Percentiles rank a stretch among this genome's conserved stretches.
Evolutionary conservation across 1,140 invertebrate genomes (phyloP).

Genomic region (Heterodera carotae): DNA sequence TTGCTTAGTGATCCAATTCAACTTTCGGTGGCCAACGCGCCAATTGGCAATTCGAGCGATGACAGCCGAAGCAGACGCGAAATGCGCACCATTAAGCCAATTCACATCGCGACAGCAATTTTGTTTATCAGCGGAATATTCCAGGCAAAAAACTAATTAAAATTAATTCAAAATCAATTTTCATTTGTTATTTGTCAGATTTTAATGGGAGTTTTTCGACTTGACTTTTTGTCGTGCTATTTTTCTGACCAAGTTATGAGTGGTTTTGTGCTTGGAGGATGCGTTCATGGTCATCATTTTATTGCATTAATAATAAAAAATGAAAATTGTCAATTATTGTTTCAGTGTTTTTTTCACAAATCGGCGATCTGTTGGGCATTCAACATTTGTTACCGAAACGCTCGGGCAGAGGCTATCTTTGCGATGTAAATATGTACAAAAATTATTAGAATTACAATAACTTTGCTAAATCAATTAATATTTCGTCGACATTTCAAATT

Average conservation of each 20-base stretch:
- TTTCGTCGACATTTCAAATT: conserved; percentile 31
- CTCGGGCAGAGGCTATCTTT: conserved; percentile 55
- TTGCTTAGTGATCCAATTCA: conserved; percentile 29
- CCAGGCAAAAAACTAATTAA: conserved; percentile 42
- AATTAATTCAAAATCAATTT: neutral
- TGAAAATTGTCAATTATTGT: neutral
- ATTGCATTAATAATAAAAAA: neutral
- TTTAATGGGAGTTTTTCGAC: conserved; percentile 57
- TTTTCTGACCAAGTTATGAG: conserved; percentile 65
- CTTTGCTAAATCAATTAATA: neutral
- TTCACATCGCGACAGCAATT: conserved; percentile 60
- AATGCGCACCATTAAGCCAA: conserved; percentile 46
- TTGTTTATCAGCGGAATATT: conserved; percentile 59
- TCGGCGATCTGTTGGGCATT: conserved; percentile 61
- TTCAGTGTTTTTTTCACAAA: conserved; percentile 59
- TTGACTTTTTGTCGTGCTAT: conserved; percentile 63
- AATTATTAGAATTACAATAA: neutral
- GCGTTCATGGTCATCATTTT: conserved; percentile 43
- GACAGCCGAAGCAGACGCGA: conserved; percentile 13
- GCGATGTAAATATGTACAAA: conserved; percentile 30
- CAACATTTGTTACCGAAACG: conserved; percentile 49
- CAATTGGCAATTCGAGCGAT: conserved; percentile 10
- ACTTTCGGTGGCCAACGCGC: conserved; percentile 15
- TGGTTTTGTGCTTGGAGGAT: conserved; percentile 62
- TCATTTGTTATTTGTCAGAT: conserved; percentile 38